Percentiles rank a stretch among this genome's conserved stretches.
These are phyloP conservation scores for Homalodisca vitripennis DNA, from an alignment of 1,140 invertebrate genomes.

Conservation along the genomic window DNA sequence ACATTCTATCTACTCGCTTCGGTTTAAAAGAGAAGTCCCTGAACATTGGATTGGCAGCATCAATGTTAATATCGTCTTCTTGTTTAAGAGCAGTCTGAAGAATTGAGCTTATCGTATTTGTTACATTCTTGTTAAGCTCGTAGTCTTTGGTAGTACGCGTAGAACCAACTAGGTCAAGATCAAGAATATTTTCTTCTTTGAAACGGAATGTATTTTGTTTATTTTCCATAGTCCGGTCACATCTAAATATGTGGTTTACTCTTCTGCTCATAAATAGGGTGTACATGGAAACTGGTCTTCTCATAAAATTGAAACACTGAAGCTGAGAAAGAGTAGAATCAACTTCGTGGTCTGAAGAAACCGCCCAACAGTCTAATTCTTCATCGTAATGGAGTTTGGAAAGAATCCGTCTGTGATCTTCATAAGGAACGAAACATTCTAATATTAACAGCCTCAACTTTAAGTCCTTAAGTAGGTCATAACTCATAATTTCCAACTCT, in stretches of 20 bases:
- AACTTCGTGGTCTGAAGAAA: not conserved
- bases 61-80: conserved; percentile 71
- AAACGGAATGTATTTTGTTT: too few relatives aligned
- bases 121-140: conserved; percentile 65
- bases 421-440: conserved; percentile 95
- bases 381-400: conserved; percentile 81
- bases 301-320: too few relatives aligned
- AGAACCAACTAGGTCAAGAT: conserved; percentile 78
- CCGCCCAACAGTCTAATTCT: conserved; percentile 62
- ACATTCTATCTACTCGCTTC: too few relatives aligned
- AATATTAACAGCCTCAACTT: conserved; percentile 85
- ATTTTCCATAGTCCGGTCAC: too few relatives aligned
- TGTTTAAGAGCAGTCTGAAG: conserved; percentile 69
- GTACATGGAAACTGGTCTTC: too few relatives aligned
- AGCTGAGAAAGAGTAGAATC: too few relatives aligned
- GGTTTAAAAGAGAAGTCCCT: too few relatives aligned
- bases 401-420: conserved; percentile 68
- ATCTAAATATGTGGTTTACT: too few relatives aligned
- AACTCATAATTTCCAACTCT: conserved; percentile 76
- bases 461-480: conserved; percentile 73
- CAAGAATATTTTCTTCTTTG: conserved; percentile 79
- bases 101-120: conserved; percentile 69
- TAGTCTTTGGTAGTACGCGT: conserved; percentile 78
- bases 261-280: too few relatives aligned
- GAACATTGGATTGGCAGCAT: too few relatives aligned